Percentiles rank a stretch among this genome's conserved stretches.
These are phyloP conservation scores for Brachionus rotundiformis DNA, from an alignment of 1,140 invertebrate genomes.

Conservation along the genomic window DNA sequence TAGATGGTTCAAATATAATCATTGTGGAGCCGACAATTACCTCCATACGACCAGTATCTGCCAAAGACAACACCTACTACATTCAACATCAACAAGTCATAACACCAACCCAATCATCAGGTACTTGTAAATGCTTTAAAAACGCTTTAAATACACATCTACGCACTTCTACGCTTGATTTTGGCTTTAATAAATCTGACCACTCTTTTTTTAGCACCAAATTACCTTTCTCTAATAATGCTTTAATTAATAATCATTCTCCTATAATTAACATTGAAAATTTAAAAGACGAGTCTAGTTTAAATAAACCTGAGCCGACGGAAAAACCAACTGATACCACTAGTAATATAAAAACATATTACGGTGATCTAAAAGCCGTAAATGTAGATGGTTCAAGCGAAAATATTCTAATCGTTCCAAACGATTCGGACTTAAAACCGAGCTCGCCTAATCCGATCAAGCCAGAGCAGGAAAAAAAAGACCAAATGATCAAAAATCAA, in stretches of 20 bases:
- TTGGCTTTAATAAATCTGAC: not conserved
- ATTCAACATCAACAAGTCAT: slow-evolving; percentile 48
- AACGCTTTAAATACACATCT: slow-evolving; percentile 6
- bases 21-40: slow-evolving; percentile 21
- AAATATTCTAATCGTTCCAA: not conserved
- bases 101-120: slow-evolving; percentile 21
- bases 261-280: slow-evolving; percentile 37
- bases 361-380: not conserved
- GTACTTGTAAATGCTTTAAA: slow-evolving; percentile 33
- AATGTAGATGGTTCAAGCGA: not conserved
- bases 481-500: slow-evolving; percentile 14
- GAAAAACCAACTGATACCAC: not conserved
- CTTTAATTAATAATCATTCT: not conserved
- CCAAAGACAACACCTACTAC: slow-evolving; percentile 22
- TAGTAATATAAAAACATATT: slow-evolving; percentile 22
- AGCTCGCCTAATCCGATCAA: not conserved
- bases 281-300: slow-evolving; percentile 29
- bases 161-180: slow-evolving; percentile 2
- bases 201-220: not conserved
- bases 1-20: slow-evolving; percentile 3
- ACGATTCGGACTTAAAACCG: not conserved
- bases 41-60: not conserved
- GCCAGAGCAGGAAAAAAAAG: not conserved
- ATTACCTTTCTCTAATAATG: slow-evolving; percentile 4
- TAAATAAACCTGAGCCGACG: not conserved